Base-by-base conservation (phyloP, 2,113 vertebrate genomes). In the Oryzias curvinotus region DNA sequence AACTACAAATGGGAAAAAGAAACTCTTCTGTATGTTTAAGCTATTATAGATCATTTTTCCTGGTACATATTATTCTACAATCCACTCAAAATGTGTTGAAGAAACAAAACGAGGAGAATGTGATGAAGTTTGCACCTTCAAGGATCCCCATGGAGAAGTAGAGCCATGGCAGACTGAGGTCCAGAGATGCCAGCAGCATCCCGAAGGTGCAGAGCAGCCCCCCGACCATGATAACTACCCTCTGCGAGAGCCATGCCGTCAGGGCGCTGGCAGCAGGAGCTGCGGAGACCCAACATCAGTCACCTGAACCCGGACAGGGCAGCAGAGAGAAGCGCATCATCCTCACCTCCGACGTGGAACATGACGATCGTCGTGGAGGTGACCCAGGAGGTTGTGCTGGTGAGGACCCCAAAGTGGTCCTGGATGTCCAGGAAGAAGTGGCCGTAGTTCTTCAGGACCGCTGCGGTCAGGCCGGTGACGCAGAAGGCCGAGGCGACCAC, bases 381-480 rank as follows among this genome's bases (percentile, higher is more conserved):
- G 73, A 94, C 85, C 93, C 91, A 93, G 16, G 93, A 93, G 59
- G 87, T 88, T 26, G 89, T 92, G 81, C 92, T 93, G 77, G 83
- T 77, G 16, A 79, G 83, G 63, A 90, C 87, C 17, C 77, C 79
- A 10, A 92, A 93, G 62, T 93, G 88, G 14, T 72, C 75, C 67
- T 93, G 90, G 68, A 93, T 90, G 52, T 94, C 92, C 73, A 91
- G 64, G 80, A 94, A 94, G 77, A 94, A 93, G 30, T 92, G 58
- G 44, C 93, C 91, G 12, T 89, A 90, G 77, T 89, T 91, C 73
- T 93, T 93, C 28, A 91, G 84, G 59, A 93, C 81, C 0, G 85
- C 90, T 30, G 80, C 66, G 1, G 89, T 91, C n/a, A 93, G 88
- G 16, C 91, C 92, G 87, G 90, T 92, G 62, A 84, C 64, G 21